phyloP scores from a whole-genome alignment of 1,140 invertebrate species.

The fruit fly (Drosophila melanogaster) region Release_6_plus_ISO1_MT NT_033777.3:28470501-28471000 shows the following conservation, averaged over 20 bases:
- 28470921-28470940: constrained; percentile 81
- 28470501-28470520: constrained; percentile 78
- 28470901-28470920: constrained; percentile 71
- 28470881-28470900: constrained; percentile 1
- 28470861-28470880: constrained; percentile 49
- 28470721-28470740: too few relatives aligned
- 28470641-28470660: neutral
- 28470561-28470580: neutral
- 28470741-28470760: too few relatives aligned
- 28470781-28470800: constrained; percentile 11
- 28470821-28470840: constrained; percentile 5
- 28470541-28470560: constrained; percentile 8
- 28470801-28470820: constrained; percentile 20
- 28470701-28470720: too few relatives aligned
- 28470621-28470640: neutral
- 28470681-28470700: neutral
- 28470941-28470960: constrained; percentile 81
- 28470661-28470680: too few relatives aligned
- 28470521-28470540: constrained; percentile 43
- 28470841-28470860: constrained; percentile 42
- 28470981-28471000: constrained; percentile 79
- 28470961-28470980: constrained; percentile 80
- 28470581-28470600: neutral
- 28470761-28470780: neutral
- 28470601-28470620: neutral